A percentile compares a stretch with the other conserved stretches of the same genome.
These are phyloP conservation scores for Drepana arcuata DNA, from an alignment of 1,140 invertebrate genomes.

Conservation along the genomic window DNA sequence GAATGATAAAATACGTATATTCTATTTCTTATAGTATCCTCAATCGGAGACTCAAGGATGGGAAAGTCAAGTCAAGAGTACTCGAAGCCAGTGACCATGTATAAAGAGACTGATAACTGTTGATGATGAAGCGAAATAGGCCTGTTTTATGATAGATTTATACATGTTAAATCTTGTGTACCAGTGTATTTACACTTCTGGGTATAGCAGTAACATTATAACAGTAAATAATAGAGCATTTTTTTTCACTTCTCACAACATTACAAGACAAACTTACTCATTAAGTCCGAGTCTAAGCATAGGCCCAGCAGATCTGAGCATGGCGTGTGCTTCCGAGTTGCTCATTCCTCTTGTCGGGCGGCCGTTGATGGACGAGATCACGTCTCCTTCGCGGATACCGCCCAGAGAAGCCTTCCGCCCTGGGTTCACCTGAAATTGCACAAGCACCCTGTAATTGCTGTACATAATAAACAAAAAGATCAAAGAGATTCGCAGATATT, in stretches of 20 bases:
- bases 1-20: no score
- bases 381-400: constrained; percentile 84
- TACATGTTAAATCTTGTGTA: neutral
- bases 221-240: no score
- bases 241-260: no score
- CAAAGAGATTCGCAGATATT: no score
- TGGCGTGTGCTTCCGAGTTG: constrained; percentile 82
- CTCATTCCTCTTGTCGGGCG: constrained; percentile 78
- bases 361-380: constrained; percentile 86
- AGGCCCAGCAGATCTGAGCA: constrained; percentile 80
- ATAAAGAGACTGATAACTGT: no score
- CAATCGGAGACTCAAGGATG: no score
- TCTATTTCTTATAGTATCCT: no score
- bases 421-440: constrained; percentile 82
- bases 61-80: no score
- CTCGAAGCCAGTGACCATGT: no score
- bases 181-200: no score
- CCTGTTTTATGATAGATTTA: neutral
- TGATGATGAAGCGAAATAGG: neutral
- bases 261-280: constrained; percentile 73
- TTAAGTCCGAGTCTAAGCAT: constrained; percentile 81
- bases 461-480: no score
- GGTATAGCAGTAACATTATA: no score
- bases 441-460: neutral
- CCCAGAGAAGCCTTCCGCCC: constrained; percentile 84